Conservation (phyloP, 2,113 vertebrate genomes). For the Mionectes macconnelli region DNA sequence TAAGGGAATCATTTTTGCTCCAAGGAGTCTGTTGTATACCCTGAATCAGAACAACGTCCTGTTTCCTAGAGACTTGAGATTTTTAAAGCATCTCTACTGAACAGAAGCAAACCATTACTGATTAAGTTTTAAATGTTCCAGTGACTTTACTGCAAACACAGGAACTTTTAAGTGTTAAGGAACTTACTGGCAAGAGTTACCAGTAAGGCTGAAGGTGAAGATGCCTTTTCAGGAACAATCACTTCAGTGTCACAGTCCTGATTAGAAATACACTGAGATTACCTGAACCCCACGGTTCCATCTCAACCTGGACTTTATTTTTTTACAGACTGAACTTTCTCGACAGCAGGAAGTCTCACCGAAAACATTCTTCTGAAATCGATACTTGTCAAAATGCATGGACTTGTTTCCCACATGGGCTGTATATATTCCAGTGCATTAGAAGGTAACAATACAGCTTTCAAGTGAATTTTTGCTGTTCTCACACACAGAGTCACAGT, state of each 20-base stretch:
- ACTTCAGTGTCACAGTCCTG: not conserved
- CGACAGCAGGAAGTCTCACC: not conserved
- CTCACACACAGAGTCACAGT: not conserved
- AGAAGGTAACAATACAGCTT: not conserved
- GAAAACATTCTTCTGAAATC: not conserved
- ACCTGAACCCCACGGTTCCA: not conserved
- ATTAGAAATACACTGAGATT: not conserved
- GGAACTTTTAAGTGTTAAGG: not conserved
- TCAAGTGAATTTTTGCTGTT: not conserved
- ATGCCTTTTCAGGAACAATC: not conserved
- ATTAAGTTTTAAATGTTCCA: not conserved
- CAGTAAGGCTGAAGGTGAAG: not conserved
- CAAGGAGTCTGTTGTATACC: not conserved
- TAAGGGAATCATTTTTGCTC: not conserved
- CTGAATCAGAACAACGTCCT: slow-evolving; percentile 12
- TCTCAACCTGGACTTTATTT: not conserved
- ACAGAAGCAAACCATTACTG: not conserved
- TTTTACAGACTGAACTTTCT: not conserved
- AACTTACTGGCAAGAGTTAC: not conserved
- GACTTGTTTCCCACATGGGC: not conserved
- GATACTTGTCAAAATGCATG: not conserved
- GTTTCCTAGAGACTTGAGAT: slow-evolving; percentile 1
- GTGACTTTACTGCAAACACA: not conserved
- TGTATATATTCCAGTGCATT: not conserved
- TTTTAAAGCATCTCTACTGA: slow-evolving; percentile 21